Evolutionary conservation across 2,797 vertebrate species (phyloP), one percentile per base, ranked within the genome.

Genomic region (Gadopsis bispinosus): DNA sequence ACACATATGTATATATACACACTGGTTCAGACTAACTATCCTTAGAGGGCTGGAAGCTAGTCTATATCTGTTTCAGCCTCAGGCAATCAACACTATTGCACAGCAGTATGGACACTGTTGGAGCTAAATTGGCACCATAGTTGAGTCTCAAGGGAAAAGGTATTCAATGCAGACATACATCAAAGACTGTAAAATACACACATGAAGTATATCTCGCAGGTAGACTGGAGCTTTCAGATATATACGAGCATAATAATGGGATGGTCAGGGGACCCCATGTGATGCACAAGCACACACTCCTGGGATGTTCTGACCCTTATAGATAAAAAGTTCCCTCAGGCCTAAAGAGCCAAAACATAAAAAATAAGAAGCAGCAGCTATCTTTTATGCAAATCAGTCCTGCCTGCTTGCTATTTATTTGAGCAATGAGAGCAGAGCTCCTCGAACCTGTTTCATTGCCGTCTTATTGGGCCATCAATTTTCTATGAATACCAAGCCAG

Each of bases 311-410:
- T 80, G 78, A 88, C 86, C 91, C 58, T 20, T 19, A 83, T 76
- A 69, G 62, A 68, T 74, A 45, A 39, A 80, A 69, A 87, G 79
- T 14, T 31, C 65, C 89, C 72, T 59, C 67, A 37, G 87, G 91
- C 86, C 19, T 90, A 75, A 90, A 89, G 79, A 87, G 87, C 45
- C 83, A 68, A 86, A 86, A 62, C 35, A 60, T 19, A 14, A 6
- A 20, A 51, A 51, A 41, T 73, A 75, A 62, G 29, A 59, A 68
- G 59, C 43, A 14, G 33, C 19, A n/a, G 82, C 77, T 91, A 80
- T 85, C 59, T 86, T 80, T 87, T 81, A 91, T 94, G 91, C 85
- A 89, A 92, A 94, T 54, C 73, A 88, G 61, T 43, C 35, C 56
- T 4, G 26, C 75, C 72, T 65, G 17, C 63, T 72, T 41, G 26